Percentiles rank a stretch among this genome's conserved stretches.
Conservation (phyloP, 2,888 invertebrate species). For the Drosophila neutralis region DNA sequence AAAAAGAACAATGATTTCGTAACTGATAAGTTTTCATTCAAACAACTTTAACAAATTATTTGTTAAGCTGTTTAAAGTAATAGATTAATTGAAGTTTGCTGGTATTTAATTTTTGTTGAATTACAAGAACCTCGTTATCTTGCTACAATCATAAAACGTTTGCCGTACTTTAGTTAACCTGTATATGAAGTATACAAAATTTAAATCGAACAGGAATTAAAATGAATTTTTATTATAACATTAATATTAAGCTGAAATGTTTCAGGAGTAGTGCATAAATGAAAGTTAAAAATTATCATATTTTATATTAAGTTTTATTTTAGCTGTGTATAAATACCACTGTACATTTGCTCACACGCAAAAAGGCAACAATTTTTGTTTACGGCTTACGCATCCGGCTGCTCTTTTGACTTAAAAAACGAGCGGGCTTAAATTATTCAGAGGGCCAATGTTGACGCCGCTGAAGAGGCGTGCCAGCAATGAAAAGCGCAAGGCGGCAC, state of each 20-base stretch:
- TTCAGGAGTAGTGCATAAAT: background rate
- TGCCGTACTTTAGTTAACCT: background rate
- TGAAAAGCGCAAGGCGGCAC: slow-evolving; percentile 50
- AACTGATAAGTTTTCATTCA: background rate
- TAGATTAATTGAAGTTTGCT: background rate
- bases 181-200: background rate
- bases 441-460: slow-evolving; percentile 46
- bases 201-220: background rate
- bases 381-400: slow-evolving; percentile 31
- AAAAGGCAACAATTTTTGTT: slow-evolving; percentile 45
- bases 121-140: background rate
- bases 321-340: slow-evolving; percentile 5
- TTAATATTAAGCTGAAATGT: background rate
- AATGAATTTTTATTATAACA: background rate
- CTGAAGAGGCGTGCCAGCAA: slow-evolving; percentile 48
- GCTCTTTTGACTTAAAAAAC: slow-evolving; percentile 59
- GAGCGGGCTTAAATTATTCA: slow-evolving; percentile 70
- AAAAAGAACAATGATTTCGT: background rate
- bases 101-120: no score
- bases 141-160: background rate
- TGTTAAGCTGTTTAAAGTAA: background rate
- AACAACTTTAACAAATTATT: background rate
- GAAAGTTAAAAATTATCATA: background rate
- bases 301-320: background rate
- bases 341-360: slow-evolving; percentile 15